A percentile compares a stretch with the other conserved stretches of the same genome.
Conservation (phyloP, 2,888 invertebrate species). For the Marasmarcha lunaedactyla region DNA sequence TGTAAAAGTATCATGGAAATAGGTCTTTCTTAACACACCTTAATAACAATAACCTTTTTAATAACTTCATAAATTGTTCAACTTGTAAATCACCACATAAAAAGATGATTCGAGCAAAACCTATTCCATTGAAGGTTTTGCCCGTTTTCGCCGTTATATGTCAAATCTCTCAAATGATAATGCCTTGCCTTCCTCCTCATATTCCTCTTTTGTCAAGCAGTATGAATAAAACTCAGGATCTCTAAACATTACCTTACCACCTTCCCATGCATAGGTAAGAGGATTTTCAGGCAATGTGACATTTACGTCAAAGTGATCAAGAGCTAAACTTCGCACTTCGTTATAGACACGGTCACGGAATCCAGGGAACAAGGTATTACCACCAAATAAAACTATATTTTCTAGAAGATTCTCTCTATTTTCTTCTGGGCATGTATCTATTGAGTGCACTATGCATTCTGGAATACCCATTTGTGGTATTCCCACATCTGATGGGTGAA, state of each 20-base stretch:
- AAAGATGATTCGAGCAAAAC: conserved; percentile 6
- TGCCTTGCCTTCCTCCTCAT: conserved; percentile 85
- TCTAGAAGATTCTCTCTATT: conserved; percentile 81
- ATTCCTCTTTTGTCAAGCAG: conserved; percentile 85
- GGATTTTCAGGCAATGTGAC: conserved; percentile 76
- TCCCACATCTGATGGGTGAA: conserved; percentile 94
- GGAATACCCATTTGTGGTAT: conserved; percentile 92
- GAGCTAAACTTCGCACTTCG: conserved; percentile 83
- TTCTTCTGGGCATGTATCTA: conserved; percentile 80
- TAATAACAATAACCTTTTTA: too few species aligned
- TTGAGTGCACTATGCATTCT: conserved; percentile 85
- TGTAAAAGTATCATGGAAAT: too few species aligned
- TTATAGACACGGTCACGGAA: conserved; percentile 75
- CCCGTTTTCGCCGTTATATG: conserved; percentile 58
- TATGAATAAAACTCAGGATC: conserved; percentile 79
- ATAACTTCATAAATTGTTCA: too few species aligned
- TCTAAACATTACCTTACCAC: conserved; percentile 81
- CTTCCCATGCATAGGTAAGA: conserved; percentile 88
- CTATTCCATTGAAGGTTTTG: conserved; percentile 18
- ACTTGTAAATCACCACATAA: background rate
- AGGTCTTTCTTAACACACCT: too few species aligned
- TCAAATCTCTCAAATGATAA: conserved; percentile 70
- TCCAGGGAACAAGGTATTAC: conserved; percentile 83
- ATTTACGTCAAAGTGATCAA: conserved; percentile 82
- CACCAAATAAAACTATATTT: conserved; percentile 89